These are phyloP conservation scores for Campoplex capitator DNA, from an alignment of 2,888 invertebrate species.

Conservation along the genomic window DNA sequence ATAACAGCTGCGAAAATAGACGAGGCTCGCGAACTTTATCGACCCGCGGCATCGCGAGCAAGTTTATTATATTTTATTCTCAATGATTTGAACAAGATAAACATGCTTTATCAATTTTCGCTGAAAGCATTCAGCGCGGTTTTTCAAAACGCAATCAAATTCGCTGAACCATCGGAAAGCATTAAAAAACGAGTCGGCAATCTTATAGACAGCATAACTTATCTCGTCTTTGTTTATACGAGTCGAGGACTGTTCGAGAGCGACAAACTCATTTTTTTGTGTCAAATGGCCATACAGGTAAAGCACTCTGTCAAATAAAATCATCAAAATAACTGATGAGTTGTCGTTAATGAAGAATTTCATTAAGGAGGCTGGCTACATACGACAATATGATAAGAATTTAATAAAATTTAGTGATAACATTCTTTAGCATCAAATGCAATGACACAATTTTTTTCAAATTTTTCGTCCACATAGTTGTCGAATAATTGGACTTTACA, in stretches of 20 bases:
- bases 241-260: constrained; percentile 95
- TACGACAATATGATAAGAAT: too few species aligned
- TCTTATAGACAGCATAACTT: constrained; percentile 95
- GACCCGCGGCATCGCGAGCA: constrained; percentile 93
- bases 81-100: constrained; percentile 96
- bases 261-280: constrained; percentile 95
- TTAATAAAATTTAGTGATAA: too few species aligned
- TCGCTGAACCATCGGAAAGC: constrained; percentile 89
- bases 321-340: neutral
- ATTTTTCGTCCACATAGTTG: too few species aligned
- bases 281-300: constrained; percentile 94
- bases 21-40: constrained; percentile 94
- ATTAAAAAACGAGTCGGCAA: constrained; percentile 90
- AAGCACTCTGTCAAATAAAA: neutral
- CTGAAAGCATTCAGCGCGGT: constrained; percentile 97
- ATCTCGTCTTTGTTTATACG: constrained; percentile 94
- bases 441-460: too few species aligned
- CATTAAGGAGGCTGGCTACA: too few species aligned
- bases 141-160: constrained; percentile 93
- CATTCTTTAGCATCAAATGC: too few species aligned
- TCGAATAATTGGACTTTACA: too few species aligned
- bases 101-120: constrained; percentile 98
- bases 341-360: neutral
- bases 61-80: constrained; percentile 97
- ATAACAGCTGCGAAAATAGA: constrained; percentile 95